Conservation (phyloP, 2,113 vertebrate species). For the Gobio gobio region DNA sequence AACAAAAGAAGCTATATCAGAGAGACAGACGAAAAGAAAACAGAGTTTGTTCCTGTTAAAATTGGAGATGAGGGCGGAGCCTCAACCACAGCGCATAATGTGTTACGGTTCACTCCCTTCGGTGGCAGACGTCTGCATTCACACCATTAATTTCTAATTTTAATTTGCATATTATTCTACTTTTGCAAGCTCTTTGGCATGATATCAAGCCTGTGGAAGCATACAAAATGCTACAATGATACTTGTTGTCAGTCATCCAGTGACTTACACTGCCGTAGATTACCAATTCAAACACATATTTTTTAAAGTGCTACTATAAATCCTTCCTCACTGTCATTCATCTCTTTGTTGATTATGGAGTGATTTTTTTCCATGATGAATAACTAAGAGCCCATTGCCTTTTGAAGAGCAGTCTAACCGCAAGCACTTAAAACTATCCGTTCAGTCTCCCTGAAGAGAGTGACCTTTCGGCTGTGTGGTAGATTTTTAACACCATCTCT, state of each 20-base stretch:
- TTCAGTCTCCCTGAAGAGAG: conserved; percentile 65
- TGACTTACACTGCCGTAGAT: neutral
- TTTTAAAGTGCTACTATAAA: conserved; percentile 21
- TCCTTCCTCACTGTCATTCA: neutral
- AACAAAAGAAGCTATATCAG: neutral
- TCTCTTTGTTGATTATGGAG: conserved; percentile 32
- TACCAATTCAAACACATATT: conserved; percentile 10
- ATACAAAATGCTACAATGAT: neutral
- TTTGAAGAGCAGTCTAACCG: conserved; percentile 60
- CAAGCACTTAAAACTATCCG: conserved; percentile 73
- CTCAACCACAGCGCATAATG: neutral
- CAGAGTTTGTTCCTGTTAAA: neutral
- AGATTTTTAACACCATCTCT: conserved; percentile 60
- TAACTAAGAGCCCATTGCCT: conserved; percentile 58
- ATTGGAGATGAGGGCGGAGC: neutral
- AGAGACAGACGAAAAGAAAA: neutral
- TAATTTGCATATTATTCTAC: conserved; percentile 14
- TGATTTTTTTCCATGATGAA: conserved; percentile 46
- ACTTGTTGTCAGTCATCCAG: neutral
- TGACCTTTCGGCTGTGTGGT: conserved; percentile 61
- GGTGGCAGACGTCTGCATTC: neutral
- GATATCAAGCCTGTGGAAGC: neutral
- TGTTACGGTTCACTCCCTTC: neutral
- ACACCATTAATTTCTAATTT: neutral
- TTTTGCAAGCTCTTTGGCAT: neutral